phyloP scores from a whole-genome alignment of 2,797 vertebrate species.

The Toxotes lorentzi region DNA sequence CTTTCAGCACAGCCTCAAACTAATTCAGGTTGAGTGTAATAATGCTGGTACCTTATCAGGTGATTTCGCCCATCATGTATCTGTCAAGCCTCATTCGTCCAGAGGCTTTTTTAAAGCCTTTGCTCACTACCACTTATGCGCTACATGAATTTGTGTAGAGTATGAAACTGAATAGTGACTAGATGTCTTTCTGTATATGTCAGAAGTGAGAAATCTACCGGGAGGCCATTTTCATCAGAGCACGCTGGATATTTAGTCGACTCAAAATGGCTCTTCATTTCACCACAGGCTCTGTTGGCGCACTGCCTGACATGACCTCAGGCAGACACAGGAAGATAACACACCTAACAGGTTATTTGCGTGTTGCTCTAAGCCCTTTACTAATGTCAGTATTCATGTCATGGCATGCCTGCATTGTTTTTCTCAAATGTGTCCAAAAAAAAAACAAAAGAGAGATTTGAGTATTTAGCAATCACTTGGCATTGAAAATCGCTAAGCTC shows the following conservation, averaged over 20 bases:
- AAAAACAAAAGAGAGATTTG: constrained; percentile 41
- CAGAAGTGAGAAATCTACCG: not conserved
- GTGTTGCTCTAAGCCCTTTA: constrained; percentile 31
- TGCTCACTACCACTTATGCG: not conserved
- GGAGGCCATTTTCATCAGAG: constrained; percentile 39
- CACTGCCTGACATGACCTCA: constrained; percentile 37
- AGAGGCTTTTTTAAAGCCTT: constrained; percentile 1
- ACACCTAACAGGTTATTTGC: constrained; percentile 80
- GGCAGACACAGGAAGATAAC: constrained; percentile 43
- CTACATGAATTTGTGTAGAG: not conserved
- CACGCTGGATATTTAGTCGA: constrained; percentile 26
- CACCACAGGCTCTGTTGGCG: constrained; percentile 49
- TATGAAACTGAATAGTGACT: constrained; percentile 1
- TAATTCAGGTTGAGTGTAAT: not conserved
- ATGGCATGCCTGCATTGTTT: constrained; percentile 71
- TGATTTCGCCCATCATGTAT: constrained; percentile 24
- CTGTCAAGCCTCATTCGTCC: not conserved
- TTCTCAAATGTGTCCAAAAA: constrained; percentile 31
- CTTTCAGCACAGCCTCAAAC: constrained; percentile 28
- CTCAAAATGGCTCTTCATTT: constrained; percentile 50
- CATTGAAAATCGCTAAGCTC: constrained; percentile 21
- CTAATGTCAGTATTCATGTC: constrained; percentile 44
- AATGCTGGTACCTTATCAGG: not conserved
- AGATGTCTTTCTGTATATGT: not conserved
- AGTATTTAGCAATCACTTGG: constrained; percentile 66